Evolutionary conservation across 1,140 invertebrate species (phyloP), one percentile per base, ranked within the genome.

Genomic region (Ceratosolen solmsi): DNA sequence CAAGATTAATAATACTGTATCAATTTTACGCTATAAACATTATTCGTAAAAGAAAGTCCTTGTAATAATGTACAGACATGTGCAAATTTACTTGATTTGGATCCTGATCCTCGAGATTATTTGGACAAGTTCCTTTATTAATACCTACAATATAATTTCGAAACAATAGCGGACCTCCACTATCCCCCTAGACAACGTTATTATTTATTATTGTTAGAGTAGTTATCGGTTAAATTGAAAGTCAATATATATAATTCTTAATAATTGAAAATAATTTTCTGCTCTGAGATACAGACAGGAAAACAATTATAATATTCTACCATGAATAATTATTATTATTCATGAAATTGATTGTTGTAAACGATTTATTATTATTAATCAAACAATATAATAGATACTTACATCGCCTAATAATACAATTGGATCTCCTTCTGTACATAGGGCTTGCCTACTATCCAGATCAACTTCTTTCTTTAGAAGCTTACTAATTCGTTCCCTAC

Each of bases 141-240:
- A 68, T n/a, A 7, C 63, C 63, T 22, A 68, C 3, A 30, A 68
- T 0, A 4, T n/a, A 0, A 38, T 68, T 38, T 11, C 38, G 20
- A 68, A 38, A 68, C 22, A 68, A 22, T n/a, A 68, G 17, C 38
- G 63, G 63, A n/a, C 63, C 36, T 3, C 63, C 63, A 38, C 63
- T 68, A 9, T 38, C 63, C 22, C 63, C 63, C 63, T 68, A 68
- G 20, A 54, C 5, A 46, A 5, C n/a, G n/a, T n/a, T n/a, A n/a
- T n/a, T n/a, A n/a, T n/a, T n/a, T n/a, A n/a, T n/a, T n/a, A n/a
- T n/a, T n/a, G n/a, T n/a, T n/a, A n/a, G n/a, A n/a, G n/a, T n/a
- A n/a, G n/a, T n/a, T n/a, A n/a, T n/a, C n/a, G n/a, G n/a, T n/a
- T n/a, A n/a, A n/a, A n/a, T n/a, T n/a, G n/a, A n/a, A n/a, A n/a